Percentiles rank a stretch among this genome's conserved stretches.
Evolutionary conservation across 2,113 vertebrate species (phyloP).

Genomic region (Phaethornis superciliosus): DNA sequence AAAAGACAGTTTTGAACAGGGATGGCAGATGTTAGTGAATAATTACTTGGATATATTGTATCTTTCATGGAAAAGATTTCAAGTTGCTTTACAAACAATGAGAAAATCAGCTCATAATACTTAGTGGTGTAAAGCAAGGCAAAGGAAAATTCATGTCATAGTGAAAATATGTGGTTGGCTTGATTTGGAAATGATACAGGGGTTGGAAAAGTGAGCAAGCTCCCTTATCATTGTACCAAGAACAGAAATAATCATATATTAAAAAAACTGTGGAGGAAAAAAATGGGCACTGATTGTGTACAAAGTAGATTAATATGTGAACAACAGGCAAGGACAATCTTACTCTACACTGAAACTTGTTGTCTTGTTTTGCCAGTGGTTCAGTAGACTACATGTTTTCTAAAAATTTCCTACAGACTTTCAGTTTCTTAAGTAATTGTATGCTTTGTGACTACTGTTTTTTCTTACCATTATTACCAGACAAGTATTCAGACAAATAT

Average conservation of each 20-base stretch:
- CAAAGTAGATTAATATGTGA: background rate
- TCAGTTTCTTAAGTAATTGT: background rate
- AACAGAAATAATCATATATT: background rate
- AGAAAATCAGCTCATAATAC: background rate
- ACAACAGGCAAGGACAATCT: background rate
- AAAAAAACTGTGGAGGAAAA: background rate
- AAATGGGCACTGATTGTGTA: background rate
- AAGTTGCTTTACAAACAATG: background rate
- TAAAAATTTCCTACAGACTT: background rate
- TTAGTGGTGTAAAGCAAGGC: background rate
- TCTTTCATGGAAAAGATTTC: background rate
- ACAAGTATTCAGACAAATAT: background rate
- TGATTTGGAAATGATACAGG: background rate
- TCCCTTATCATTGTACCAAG: background rate
- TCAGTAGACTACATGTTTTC: background rate
- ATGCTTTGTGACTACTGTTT: background rate
- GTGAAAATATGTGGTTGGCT: background rate
- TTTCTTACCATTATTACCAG: background rate
- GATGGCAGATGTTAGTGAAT: background rate
- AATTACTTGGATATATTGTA: background rate
- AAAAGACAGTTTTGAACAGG: background rate
- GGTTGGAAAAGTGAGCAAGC: slow-evolving; percentile 2
- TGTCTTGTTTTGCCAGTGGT: background rate
- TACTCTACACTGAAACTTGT: background rate
- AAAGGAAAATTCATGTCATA: background rate